phyloP scores from a whole-genome alignment of 2,888 invertebrate genomes.

The Eledone cirrhosa region DNA sequence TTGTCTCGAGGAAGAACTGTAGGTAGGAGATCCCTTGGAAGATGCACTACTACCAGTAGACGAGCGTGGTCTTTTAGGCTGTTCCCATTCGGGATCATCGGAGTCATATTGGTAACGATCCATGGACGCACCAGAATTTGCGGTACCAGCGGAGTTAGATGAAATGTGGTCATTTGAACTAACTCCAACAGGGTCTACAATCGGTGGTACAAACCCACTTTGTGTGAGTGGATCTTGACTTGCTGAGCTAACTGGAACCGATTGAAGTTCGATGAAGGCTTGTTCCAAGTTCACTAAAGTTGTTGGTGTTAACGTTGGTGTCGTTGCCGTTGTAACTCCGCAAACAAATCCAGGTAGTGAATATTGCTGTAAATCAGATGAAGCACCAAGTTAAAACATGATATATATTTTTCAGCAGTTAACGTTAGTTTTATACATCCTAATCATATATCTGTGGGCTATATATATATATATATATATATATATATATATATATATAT shows the following conservation, averaged over 20 bases:
- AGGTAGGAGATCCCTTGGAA: not conserved
- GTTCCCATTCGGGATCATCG: not conserved
- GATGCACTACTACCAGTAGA: too few relatives aligned
- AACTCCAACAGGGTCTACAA: slow-evolving; percentile 49
- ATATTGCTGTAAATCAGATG: slow-evolving; percentile 47
- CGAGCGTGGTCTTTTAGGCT: not conserved
- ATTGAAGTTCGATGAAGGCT: slow-evolving; percentile 85
- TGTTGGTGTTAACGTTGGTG: slow-evolving; percentile 92
- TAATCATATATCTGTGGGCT: too few relatives aligned
- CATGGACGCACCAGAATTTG: not conserved
- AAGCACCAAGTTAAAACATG: not conserved
- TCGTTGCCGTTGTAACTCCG: slow-evolving; percentile 90
- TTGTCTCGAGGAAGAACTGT: not conserved
- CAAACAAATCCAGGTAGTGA: slow-evolving; percentile 50
- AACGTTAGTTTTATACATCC: too few relatives aligned
- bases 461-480: too few relatives aligned
- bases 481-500: too few relatives aligned
- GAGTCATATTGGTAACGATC: slow-evolving; percentile 8
- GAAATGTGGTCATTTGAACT: slow-evolving; percentile 39
- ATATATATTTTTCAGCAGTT: too few relatives aligned
- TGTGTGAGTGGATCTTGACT: slow-evolving; percentile 69
- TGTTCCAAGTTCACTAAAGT: slow-evolving; percentile 91
- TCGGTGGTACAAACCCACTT: slow-evolving; percentile 92
- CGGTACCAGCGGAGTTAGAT: too few relatives aligned
- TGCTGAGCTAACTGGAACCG: slow-evolving; percentile 70